Base-by-base conservation (phyloP, 1,140 invertebrate species). In the Drosophila carrolli region DNA sequence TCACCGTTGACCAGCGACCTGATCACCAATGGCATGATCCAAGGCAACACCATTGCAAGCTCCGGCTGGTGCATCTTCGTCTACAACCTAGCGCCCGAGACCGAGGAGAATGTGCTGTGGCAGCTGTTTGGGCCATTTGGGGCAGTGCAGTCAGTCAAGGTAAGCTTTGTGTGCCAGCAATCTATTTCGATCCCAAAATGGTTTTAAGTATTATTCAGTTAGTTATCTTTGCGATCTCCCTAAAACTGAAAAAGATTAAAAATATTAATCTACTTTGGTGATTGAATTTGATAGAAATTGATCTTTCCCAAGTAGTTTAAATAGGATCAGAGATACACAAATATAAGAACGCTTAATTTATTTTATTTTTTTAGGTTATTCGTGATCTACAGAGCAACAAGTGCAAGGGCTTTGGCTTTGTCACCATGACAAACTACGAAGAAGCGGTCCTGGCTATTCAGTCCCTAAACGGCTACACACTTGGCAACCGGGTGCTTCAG, bases 361-460 rank as follows among this genome's bases (percentile, higher is more conserved):
- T 32, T 32, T 7, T 32, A 29, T 44, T 55, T 7, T n/a, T 32
- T 32, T 50, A 92, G 92, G 92, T 98, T 55, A 99, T 99, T 90
- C 96, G 98, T 70, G 98, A 99, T 94, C 95, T 98, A 89, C 97
- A 99, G 93, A 99, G 98, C 70, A 98, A 99, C 94, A 99, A 99
- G 94, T 99, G 99, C 95, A 99, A 99, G 94, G 99, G 99, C 81
- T 99, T 99, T 93, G 99, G 98, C n/a, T 99, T 99, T 93, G 98
- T 99, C 65, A 99, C 98, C 58, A 99, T 99, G 99, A 99, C 98
- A 86, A 99, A 99, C 93, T 99, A 99, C 94, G 98, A 99, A 93
- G 98, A 99, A 93, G 98, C 98, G 11, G 95, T 99, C 27, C 96
- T 98, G 68, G 98, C 99, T 57, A 99, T 99, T 86, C 98, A 98